These are phyloP conservation scores for Petaurus breviceps DNA, from an alignment of 2,113 vertebrate genomes.

Conservation along the genomic window DNA sequence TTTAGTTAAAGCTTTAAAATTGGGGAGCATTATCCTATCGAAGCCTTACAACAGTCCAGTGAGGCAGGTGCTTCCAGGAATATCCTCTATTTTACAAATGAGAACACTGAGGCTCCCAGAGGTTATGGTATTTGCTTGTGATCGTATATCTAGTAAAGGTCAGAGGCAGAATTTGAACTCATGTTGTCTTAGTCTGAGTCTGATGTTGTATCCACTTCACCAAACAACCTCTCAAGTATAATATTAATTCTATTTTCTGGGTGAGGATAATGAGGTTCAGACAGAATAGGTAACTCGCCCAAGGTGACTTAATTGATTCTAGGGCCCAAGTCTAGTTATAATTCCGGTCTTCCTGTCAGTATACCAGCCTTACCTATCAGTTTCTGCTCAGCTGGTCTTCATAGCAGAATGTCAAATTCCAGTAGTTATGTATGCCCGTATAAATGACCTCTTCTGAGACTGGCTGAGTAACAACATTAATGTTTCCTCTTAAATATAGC, in stretches of 20 bases:
- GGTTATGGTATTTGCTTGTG: background rate
- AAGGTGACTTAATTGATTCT: background rate
- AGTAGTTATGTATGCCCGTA: background rate
- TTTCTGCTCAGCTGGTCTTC: background rate
- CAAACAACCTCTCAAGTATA: background rate
- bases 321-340: background rate
- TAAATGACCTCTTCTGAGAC: background rate
- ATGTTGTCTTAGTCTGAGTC: background rate
- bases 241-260: background rate
- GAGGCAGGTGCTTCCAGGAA: background rate
- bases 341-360: background rate
- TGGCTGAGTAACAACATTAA: background rate
- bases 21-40: background rate
- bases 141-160: background rate
- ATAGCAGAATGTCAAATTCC: background rate
- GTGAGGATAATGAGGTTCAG: background rate
- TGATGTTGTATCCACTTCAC: background rate
- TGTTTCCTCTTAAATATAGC: background rate
- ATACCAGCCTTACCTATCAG: background rate
- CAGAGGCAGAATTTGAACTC: background rate
- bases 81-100: background rate
- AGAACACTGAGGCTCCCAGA: too few relatives aligned
- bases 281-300: background rate
- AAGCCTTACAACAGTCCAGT: background rate
- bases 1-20: background rate